phyloP scores from a whole-genome alignment of 2,797 vertebrate genomes.

The Petrocephalus schoutedeni region DNA sequence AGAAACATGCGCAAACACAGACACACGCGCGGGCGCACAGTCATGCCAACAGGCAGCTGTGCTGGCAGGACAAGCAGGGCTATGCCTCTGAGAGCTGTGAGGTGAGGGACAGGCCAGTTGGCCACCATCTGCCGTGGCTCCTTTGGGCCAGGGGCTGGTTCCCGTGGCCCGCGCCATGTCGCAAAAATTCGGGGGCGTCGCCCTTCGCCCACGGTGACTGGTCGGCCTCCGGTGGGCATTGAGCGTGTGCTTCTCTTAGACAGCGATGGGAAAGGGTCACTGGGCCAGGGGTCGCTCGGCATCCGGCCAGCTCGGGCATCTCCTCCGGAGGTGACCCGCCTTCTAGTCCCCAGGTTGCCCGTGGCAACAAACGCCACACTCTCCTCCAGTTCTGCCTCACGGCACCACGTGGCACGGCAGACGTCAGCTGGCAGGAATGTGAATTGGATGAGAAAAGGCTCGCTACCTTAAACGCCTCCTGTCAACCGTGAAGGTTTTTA shows the following conservation, averaged over 20 bases:
- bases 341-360: neutral
- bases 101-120: conserved; percentile 9
- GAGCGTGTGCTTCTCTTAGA: neutral
- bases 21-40: neutral
- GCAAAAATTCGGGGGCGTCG: neutral
- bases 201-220: neutral
- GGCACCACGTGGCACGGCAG: neutral
- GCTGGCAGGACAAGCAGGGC: neutral
- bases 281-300: neutral
- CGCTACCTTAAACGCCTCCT: neutral
- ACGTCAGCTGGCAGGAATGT: conserved; percentile 1
- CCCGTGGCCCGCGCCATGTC: neutral
- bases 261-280: neutral
- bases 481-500: conserved; percentile 8
- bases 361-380: neutral
- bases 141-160: neutral
- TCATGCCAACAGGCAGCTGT: neutral
- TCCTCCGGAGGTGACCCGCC: neutral
- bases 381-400: neutral
- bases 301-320: neutral
- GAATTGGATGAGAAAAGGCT: neutral
- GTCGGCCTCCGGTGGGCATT: neutral
- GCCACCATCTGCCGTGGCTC: neutral
- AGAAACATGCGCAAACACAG: neutral
- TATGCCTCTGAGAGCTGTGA: neutral